Percentiles rank a stretch among this genome's conserved stretches.
These are phyloP conservation scores for Trachelus iudaicus DNA, from an alignment of 2,888 invertebrate species.

Conservation along the genomic window DNA sequence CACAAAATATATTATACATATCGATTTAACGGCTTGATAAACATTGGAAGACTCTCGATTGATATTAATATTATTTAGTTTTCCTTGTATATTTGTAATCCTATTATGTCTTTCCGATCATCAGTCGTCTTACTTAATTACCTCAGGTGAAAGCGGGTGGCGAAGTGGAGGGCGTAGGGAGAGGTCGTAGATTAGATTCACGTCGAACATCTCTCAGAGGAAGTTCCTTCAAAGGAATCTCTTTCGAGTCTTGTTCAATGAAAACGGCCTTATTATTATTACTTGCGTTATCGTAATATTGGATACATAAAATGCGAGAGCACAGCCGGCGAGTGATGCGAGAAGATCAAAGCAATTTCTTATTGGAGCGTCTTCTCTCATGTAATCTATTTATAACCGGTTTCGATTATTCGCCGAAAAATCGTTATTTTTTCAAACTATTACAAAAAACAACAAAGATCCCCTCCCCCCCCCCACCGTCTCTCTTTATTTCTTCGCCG, in stretches of 20 bases:
- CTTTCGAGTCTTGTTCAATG: background rate
- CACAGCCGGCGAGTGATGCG: background rate
- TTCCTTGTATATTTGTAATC: background rate
- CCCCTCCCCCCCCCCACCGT: no score
- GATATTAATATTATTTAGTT: background rate
- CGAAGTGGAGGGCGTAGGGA: background rate
- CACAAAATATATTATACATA: background rate
- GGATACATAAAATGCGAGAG: background rate
- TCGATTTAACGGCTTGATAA: background rate
- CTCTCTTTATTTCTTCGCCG: slow-evolving; percentile 21
- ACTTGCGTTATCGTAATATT: background rate
- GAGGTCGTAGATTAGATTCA: background rate
- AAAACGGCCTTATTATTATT: background rate
- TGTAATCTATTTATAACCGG: background rate
- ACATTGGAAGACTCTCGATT: background rate
- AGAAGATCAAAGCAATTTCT: background rate
- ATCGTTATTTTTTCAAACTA: background rate
- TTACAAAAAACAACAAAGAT: background rate
- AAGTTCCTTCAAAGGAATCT: background rate
- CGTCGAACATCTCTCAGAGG: background rate
- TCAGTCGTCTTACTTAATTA: background rate
- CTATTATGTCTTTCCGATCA: background rate
- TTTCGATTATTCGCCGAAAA: background rate
- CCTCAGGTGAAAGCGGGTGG: background rate
- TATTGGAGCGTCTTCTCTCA: background rate